Percentiles rank a stretch among this genome's conserved stretches.
phyloP scores from a whole-genome alignment of 2,797 vertebrate genomes.

The Takifugu ocellatus region DNA sequence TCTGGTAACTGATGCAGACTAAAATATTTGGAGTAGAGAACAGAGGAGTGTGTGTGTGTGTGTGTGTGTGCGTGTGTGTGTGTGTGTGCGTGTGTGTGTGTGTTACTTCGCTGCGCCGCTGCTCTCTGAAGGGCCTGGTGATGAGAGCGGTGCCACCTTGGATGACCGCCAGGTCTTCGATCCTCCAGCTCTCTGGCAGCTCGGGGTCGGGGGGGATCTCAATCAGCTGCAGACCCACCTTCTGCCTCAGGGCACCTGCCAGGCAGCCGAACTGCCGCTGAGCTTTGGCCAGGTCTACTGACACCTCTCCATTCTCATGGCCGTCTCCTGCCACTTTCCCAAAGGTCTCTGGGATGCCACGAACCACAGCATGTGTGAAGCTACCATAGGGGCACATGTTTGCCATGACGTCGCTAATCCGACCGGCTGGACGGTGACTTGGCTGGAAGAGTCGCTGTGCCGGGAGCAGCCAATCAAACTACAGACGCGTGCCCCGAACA shows the following conservation, averaged over 20 bases:
- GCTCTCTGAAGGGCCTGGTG: constrained; percentile 81
- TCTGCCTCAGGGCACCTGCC: constrained; percentile 87
- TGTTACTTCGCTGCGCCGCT: constrained; percentile 83
- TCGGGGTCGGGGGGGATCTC: constrained; percentile 83
- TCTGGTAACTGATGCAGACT: constrained; percentile 5
- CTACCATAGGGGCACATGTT: constrained; percentile 76
- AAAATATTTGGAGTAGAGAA: too few species aligned
- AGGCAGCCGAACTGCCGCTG: constrained; percentile 89
- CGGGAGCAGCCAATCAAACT: constrained; percentile 15
- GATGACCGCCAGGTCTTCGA: constrained; percentile 86
- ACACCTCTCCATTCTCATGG: constrained; percentile 37
- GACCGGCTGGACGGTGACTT: too few species aligned
- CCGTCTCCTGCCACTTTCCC: constrained; percentile 57
- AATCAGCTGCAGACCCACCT: constrained; percentile 88
- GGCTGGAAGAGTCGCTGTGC: background rate
- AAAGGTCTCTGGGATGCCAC: constrained; percentile 82
- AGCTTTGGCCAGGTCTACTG: constrained; percentile 84
- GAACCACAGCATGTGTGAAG: constrained; percentile 88
- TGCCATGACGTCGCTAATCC: constrained; percentile 63
- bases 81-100: too few species aligned
- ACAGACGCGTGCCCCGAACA: background rate
- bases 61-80: too few species aligned
- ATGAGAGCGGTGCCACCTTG: constrained; percentile 88
- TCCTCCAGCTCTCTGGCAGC: constrained; percentile 83
- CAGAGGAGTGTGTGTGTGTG: too few species aligned